Evolutionary conservation across 2,888 invertebrate species (phyloP).

Genomic region (Laothoe populi): DNA sequence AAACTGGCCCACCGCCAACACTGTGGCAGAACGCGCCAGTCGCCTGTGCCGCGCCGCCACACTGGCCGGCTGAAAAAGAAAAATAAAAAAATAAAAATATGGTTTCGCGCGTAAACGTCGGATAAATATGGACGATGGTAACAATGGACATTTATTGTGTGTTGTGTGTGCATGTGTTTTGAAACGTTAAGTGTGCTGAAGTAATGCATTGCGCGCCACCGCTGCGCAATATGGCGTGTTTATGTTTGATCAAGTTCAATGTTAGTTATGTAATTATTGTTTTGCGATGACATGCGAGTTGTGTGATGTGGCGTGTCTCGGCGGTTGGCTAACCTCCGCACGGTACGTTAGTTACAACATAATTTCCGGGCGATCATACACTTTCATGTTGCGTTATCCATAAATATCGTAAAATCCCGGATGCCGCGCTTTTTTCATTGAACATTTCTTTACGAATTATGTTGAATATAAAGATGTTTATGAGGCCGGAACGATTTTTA

Average conservation of each 20-base stretch:
- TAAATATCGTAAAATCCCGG: constrained; percentile 10
- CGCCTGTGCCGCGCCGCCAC: constrained; percentile 52
- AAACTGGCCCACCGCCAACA: constrained; percentile 60
- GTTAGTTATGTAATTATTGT: constrained; percentile 68
- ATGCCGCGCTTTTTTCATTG: background rate
- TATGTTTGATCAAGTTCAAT: constrained; percentile 62
- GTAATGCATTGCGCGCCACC: constrained; percentile 44
- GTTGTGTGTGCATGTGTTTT: constrained; percentile 57
- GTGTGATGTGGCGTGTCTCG: background rate
- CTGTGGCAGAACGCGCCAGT: constrained; percentile 64
- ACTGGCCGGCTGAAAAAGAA: constrained; percentile 49
- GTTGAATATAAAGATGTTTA: background rate
- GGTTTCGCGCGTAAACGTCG: constrained; percentile 65
- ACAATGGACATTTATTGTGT: constrained; percentile 39
- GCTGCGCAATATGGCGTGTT: constrained; percentile 52
- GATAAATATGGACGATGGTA: constrained; percentile 75
- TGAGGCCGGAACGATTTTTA: background rate
- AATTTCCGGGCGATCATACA: background rate
- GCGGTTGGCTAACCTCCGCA: constrained; percentile 2
- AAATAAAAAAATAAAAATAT: constrained; percentile 57
- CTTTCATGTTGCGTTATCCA: background rate
- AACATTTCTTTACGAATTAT: constrained; percentile 5
- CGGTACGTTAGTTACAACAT: constrained; percentile 10
- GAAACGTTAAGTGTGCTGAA: constrained; percentile 35
- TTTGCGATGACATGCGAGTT: constrained; percentile 37